Conservation (phyloP, 2,888 invertebrate genomes). For the Synergus japonicus region DNA sequence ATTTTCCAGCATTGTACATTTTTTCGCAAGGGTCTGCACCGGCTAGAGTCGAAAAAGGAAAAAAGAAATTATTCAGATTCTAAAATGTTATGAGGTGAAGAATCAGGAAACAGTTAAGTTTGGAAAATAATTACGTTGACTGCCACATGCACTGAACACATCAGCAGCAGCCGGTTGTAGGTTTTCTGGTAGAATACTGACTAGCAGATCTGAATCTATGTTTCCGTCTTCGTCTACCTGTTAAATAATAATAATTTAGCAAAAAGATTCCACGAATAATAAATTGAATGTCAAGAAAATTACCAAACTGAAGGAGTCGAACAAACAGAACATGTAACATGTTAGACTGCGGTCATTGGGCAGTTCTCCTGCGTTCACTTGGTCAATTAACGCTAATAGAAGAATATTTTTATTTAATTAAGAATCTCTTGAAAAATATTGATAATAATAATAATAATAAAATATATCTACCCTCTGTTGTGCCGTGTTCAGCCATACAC, state of each 20-base stretch:
- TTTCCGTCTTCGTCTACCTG: constrained; percentile 71
- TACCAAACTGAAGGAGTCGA: constrained; percentile 72
- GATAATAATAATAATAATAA: neutral
- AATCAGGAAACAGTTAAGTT: neutral
- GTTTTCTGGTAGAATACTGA: constrained; percentile 67
- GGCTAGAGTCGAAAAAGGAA: constrained; percentile 51
- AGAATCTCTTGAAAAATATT: neutral
- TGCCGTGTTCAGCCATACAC: constrained; percentile 72
- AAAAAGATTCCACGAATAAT: neutral
- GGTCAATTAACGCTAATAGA: constrained; percentile 65
- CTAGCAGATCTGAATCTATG: constrained; percentile 68
- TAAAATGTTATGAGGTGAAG: neutral
- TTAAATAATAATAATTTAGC: neutral
- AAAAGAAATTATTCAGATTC: constrained; percentile 1
- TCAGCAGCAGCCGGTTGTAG: constrained; percentile 57
- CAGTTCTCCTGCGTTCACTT: constrained; percentile 65
- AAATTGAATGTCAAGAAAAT: constrained; percentile 29
- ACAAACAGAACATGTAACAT: constrained; percentile 73
- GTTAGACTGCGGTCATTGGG: constrained; percentile 64
- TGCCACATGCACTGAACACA: constrained; percentile 60
- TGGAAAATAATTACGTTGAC: constrained; percentile 54
- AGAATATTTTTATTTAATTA: constrained; percentile 5
- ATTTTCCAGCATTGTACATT: constrained; percentile 64
- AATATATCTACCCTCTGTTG: constrained; percentile 66
- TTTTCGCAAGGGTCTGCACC: constrained; percentile 68